Base-by-base conservation (phyloP, 1,140 invertebrate species). In the Augochlora pura region DNA sequence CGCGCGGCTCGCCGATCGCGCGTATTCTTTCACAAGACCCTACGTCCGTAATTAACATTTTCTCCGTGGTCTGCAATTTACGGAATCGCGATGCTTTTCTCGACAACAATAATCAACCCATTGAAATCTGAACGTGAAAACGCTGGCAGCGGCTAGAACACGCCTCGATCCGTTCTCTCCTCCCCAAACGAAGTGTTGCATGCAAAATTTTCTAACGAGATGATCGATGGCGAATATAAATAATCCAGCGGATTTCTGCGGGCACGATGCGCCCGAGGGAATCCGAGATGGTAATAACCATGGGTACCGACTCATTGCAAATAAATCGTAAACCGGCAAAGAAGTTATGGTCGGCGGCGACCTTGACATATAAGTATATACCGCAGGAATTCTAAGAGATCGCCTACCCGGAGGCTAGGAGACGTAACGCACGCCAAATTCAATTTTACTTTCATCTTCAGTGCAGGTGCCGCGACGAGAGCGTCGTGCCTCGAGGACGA, bases 241-340 rank as follows among this genome's bases (percentile, higher is more conserved):
- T 21, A 46, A 52, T 77, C 75, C 32, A 63, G 21, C 59, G 42
- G 59, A 63, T 63, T 54, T 32, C 8, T 23, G 59, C 42, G 67
- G 32, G 62, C 23, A 8, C 38, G 27, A 9, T 8, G 27, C 5
- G 63, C 27, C 27, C 49, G 38, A 25, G 21, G 25, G 27, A 49
- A 59, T 66, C 54, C 25, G 42, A 49, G 57, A 77, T 49, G 60
- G 12, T 78, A 77, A 85, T 64, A 62, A 82, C 49, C 57, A 46
- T 46, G 42, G 18, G 52, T 18, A 3, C 27, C 39, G 60, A 54
- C 23, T 83, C 54, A 82, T 59, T 60, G 63, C n/a, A 88, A 86
- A 68, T 90, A 42, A 94, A 92, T 76, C 93, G 94, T 83, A 94
- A 94, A 14, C 52, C 59, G 46, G 21, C 42, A 32, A 65, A 72